Evolutionary conservation across 2,113 vertebrate species (phyloP).

Genomic region (Trogon surrucura): DNA sequence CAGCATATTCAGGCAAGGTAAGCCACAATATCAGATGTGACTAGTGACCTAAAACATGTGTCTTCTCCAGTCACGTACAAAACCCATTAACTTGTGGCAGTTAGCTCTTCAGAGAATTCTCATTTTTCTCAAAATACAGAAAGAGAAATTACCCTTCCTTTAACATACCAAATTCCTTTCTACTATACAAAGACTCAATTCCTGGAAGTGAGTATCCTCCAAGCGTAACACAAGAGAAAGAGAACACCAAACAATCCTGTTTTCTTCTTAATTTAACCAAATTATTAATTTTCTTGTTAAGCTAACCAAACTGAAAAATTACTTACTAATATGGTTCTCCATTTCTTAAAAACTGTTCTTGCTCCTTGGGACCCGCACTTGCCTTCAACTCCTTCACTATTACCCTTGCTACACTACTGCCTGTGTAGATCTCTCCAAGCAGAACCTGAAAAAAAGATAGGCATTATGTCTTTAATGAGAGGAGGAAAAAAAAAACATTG

Average conservation of each 20-base stretch:
- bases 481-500: constrained; percentile 59
- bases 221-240: not conserved
- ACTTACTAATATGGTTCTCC: constrained; percentile 95
- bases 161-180: not conserved
- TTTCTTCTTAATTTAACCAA: not conserved
- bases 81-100: not conserved
- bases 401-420: constrained; percentile 86
- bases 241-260: not conserved
- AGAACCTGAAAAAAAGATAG: constrained; percentile 82
- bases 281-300: too few species aligned
- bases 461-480: constrained; percentile 36
- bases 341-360: constrained; percentile 91
- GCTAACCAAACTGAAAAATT: not conserved
- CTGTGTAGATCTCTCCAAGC: constrained; percentile 92
- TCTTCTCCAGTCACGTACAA: not conserved
- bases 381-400: constrained; percentile 95
- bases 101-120: not conserved
- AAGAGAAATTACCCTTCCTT: not conserved
- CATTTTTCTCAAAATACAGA: not conserved
- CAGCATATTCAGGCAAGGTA: not conserved
- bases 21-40: not conserved
- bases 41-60: not conserved
- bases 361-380: constrained; percentile 90
- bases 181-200: not conserved
- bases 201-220: not conserved